Conservation (phyloP, 2,113 vertebrate genomes). For the Varanus komodoensis region DNA sequence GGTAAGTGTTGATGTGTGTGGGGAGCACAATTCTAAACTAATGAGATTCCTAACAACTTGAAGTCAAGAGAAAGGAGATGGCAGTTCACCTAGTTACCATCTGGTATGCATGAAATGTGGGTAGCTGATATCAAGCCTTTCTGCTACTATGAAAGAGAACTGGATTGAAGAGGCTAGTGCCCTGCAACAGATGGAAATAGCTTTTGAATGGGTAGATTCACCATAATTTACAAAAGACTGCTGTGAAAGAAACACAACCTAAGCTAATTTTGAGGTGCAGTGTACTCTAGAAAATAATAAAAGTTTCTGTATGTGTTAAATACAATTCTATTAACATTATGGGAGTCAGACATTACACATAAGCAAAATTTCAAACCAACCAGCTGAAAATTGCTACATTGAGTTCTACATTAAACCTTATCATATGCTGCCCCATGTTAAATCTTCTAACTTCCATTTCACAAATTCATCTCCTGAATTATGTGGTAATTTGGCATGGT, state of each 20-base stretch:
- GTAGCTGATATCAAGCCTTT: neutral
- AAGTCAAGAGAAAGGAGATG: conserved; percentile 16
- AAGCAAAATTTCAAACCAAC: too few species aligned
- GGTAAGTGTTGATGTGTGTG: neutral
- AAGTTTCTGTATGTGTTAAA: neutral
- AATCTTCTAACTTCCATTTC: neutral
- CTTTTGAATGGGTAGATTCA: neutral
- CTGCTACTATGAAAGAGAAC: neutral
- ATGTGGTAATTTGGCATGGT: neutral
- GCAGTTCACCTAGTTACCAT: neutral
- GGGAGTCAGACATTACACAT: neutral
- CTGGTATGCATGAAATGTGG: neutral
- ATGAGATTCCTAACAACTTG: conserved; percentile 6
- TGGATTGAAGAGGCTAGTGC: neutral
- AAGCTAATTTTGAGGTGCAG: conserved; percentile 2
- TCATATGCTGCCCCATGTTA: neutral
- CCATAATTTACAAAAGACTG: neutral
- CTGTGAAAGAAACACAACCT: neutral
- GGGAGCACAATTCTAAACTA: conserved; percentile 2
- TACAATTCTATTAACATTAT: neutral
- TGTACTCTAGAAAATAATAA: neutral
- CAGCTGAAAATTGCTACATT: neutral
- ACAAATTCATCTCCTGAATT: neutral
- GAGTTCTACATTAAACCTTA: neutral
- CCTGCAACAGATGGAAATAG: neutral